These are phyloP conservation scores for Nycticorax nycticorax DNA, from an alignment of 2,113 vertebrate genomes.

Conservation along the genomic window DNA sequence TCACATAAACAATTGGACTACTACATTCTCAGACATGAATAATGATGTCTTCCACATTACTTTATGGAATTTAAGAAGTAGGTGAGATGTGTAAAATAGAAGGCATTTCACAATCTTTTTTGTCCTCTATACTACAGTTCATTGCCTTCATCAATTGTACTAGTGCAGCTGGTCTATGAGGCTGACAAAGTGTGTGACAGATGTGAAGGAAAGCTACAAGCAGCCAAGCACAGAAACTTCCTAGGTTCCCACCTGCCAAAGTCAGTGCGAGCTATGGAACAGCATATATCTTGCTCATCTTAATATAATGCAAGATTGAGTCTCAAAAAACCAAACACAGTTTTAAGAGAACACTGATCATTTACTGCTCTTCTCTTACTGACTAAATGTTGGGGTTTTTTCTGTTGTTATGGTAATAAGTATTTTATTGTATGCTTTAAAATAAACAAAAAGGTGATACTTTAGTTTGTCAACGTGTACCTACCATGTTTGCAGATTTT, in stretches of 20 bases:
- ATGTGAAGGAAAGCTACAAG: not conserved
- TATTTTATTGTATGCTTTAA: not conserved
- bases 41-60: not conserved
- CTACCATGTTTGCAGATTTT: not conserved
- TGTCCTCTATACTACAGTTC: not conserved
- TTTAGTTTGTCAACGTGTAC: not conserved
- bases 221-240: not conserved
- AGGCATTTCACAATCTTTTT: not conserved
- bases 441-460: not conserved
- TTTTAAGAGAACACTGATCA: not conserved
- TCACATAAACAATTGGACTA: not conserved
- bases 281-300: not conserved
- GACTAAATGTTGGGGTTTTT: not conserved
- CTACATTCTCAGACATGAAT: not conserved
- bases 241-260: not conserved
- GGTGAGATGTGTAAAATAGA: not conserved
- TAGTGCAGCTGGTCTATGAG: not conserved
- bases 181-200: not conserved
- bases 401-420: conserved; percentile 1
- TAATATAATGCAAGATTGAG: not conserved
- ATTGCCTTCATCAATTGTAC: not conserved
- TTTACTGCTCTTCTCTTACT: not conserved
- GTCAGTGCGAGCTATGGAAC: not conserved
- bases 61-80: not conserved
- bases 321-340: not conserved